Evolutionary conservation across 1,140 invertebrate species (phyloP).

Genomic region (Drosophila triauraria): DNA sequence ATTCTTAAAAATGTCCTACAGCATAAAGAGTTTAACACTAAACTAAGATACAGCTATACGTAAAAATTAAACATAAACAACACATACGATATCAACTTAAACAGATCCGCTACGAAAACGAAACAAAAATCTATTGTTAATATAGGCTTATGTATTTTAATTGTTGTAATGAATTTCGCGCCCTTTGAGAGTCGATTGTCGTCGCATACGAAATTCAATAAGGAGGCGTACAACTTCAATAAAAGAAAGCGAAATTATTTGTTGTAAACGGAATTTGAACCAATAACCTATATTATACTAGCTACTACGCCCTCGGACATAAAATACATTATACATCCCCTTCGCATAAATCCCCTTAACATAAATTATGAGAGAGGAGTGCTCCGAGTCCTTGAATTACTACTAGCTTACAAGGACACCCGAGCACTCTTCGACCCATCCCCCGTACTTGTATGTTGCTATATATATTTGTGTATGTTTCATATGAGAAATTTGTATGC

Average conservation of each 20-base stretch:
- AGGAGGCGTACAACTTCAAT: conserved; percentile 30
- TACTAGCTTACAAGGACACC: conserved; percentile 13
- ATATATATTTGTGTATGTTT: conserved; percentile 67
- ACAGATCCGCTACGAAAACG: conserved; percentile 38
- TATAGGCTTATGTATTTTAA: conserved; percentile 61
- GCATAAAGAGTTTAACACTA: conserved; percentile 75
- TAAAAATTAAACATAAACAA: conserved; percentile 35
- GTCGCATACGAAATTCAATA: conserved; percentile 29
- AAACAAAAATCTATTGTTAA: conserved; percentile 51
- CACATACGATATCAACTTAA: conserved; percentile 42
- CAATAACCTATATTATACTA: conserved; percentile 58
- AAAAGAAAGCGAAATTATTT: conserved; percentile 65
- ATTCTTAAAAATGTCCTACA: conserved; percentile 78
- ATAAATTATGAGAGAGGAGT: conserved; percentile 30
- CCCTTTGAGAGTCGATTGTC: conserved; percentile 19
- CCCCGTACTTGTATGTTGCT: conserved; percentile 63
- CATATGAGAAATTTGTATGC: conserved; percentile 67
- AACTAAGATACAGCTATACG: conserved; percentile 49
- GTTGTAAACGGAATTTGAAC: conserved; percentile 76
- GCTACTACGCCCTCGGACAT: conserved; percentile 43
- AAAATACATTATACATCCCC: conserved; percentile 40
- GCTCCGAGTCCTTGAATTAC: conserved; percentile 4
- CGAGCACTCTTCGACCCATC: conserved; percentile 17
- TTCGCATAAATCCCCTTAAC: conserved; percentile 52
- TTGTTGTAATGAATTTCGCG: conserved; percentile 63